Evolutionary conservation across 2,113 vertebrate genomes (phyloP), one percentile per base, ranked within the genome.

Genomic region (Brachionichthys hirsutus): DNA sequence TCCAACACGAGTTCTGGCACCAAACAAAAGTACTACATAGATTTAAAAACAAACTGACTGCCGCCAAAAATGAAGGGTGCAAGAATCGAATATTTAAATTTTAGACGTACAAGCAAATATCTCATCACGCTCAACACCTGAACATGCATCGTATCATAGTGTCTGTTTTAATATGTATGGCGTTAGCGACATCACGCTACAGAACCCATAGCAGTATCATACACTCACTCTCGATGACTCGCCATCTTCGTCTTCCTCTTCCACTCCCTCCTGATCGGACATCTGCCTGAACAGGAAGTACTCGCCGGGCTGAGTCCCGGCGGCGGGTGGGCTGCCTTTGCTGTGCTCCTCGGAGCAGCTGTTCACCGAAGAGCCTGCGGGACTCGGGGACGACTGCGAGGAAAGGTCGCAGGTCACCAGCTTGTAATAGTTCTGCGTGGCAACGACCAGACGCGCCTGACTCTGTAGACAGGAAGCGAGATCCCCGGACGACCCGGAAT

Each of bases 381-480:
- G 97, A 75, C 95, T 98, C 1, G 96, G 95, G 1, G 97, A 96
- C 0, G 97, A 99, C 68, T 98, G 97, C 40, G 96, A 95, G 15
- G 96, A 98, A 55, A 99, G 86, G 86, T 99, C 97, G 43, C 97
- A 98, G 0, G 96, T 98, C 58, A 99, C 97, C 82, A 99, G 89
- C 67, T 98, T 98, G 54, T 99, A 99, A 73, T 99, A 99, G 89
- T 99, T 99, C 83, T 99, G 97, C 9, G 96, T 98, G 89, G 97
- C 94, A 65, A 97, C 93, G 14, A 98, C 95, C 0, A 98, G 91
- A 35, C 94, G 92, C 0, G 95, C 97, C 72, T 95, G 93, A 88
- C 96, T 98, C 86, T 97, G 94, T 81, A 95, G 93, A 83, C 95
- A 97, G 5, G 97, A 92, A 1, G 91, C 93, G 22, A 94, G 88